Base-by-base conservation (phyloP, 2,888 invertebrate genomes). In the Laspeyria flexula region DNA sequence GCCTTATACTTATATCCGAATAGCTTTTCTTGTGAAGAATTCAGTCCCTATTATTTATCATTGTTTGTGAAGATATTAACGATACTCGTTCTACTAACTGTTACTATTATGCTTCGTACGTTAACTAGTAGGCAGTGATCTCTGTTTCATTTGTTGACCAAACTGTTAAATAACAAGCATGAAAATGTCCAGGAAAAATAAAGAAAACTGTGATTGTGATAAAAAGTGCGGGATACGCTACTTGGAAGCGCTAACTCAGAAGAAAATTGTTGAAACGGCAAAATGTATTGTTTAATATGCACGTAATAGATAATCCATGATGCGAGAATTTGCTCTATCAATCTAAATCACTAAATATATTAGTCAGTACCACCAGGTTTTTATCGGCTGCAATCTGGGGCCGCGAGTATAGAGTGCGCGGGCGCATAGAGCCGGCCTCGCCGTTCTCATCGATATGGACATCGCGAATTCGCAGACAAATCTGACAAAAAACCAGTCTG, bases 401-500 rank as follows among this genome's bases (percentile, higher is more conserved):
- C 41, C 42, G 47, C 40, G 53, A 46, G 49, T 52, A 48, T 46
- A 58, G 71, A 76, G 67, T 71, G 72, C 77, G 75, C 73, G 74
- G 66, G 67, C 79, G 79, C 71, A 71, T 66, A 70, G 69, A 77
- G 66, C 49, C 54, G 63, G 57, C 31, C 46, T 58, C 55, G 60
- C 53, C 71, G 55, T 67, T 67, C 68, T 70, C 71, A 68, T 66
- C 67, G 69, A 68, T 72, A 65, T 70, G 71, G 65, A 65, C 71
- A 61, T 71, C 67, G 71, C 71, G 59, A 73, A 67, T 71, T 73
- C 71, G 73, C 73, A 74, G 60, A 75, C 77, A 75, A 76, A 73
- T 71, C 71, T 68, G 68, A 65, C 75, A 77, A 79, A 75, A 79
- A 79, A 79, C 77, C 79, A 75, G 77, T 77, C 73, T 72, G 75